Base-by-base conservation (phyloP, 2,113 vertebrate genomes). In the Lota lota region DNA sequence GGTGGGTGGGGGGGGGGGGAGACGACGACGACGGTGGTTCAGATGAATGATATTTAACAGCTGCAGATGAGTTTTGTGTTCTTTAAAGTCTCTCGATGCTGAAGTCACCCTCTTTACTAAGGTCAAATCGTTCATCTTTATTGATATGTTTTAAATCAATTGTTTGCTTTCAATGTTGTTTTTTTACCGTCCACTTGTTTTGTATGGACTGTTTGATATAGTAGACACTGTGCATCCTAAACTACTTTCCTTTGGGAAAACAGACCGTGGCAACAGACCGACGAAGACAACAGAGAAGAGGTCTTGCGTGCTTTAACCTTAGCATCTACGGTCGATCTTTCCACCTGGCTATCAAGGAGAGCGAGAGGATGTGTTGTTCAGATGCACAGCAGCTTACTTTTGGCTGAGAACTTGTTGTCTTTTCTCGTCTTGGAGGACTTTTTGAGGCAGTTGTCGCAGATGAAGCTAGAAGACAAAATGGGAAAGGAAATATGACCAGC, bases 401-500 rank as follows among this genome's bases (percentile, higher is more conserved):
- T 98, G 72, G 97, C 94, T 66, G 95, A 94, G 90, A 98, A 99
- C 85, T 97, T 99, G 90, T 98, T 99, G 75, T 99, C 97, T 86
- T 99, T 99, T 74, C 93, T 94, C 63, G 95, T 91, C 87, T 95
- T 95, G 54, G 91, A 91, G 22, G 94, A 95, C 87, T 98, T 99
- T 92, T 98, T 99, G 84, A 99, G 92, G 85, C 97, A 99, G 88
- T 97, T 97, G 81, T 99, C 96, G 72, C 97, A 99, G 68, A 99
- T 94, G 89, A 99, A 99, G 73, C 97, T 99, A 78, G 19, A 80
- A 68, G 40, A 71, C 5, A 68, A 8, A n/a, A 72, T 61, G 67
- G 1, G 63, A 69, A 0, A 53, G 24, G 18, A 12, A 10, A n/a
- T 68, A 22, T 15, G 7, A 47, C 5, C 22, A 64, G 19, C 8